These are phyloP conservation scores for Aphidius gifuensis DNA, from an alignment of 1,140 invertebrate genomes.

Conservation along the genomic window DNA sequence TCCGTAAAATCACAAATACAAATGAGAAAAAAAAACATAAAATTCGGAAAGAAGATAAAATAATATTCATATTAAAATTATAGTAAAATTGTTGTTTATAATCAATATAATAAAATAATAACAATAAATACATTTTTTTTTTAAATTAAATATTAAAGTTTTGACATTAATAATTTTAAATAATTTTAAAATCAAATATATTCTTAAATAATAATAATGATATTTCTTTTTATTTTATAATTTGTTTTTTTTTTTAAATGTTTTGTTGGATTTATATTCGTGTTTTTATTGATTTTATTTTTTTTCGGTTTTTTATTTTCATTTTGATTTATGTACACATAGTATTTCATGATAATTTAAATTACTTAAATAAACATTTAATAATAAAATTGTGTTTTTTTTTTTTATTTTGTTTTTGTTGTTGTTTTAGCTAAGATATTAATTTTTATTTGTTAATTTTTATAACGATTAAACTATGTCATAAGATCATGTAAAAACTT, in stretches of 20 bases:
- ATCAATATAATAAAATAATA: too few relatives aligned
- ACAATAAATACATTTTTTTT: too few relatives aligned
- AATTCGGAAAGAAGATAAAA: background rate
- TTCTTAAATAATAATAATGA: too few relatives aligned
- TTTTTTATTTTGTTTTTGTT: constrained; percentile 26
- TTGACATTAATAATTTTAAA: too few relatives aligned
- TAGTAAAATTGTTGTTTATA: too few relatives aligned
- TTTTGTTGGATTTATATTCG: constrained; percentile 42
- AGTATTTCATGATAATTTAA: constrained; percentile 35
- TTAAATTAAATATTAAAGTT: too few relatives aligned
- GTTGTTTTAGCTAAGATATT: constrained; percentile 31
- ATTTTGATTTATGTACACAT: constrained; percentile 38
- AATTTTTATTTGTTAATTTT: background rate
- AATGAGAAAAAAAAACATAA: background rate
- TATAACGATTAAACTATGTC: constrained; percentile 37
- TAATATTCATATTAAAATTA: too few relatives aligned
- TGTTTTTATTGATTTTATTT: constrained; percentile 41
- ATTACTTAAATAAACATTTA: constrained; percentile 37
- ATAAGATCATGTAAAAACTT: constrained; percentile 54
- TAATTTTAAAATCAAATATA: too few relatives aligned
- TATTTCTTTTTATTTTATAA: constrained; percentile 20
- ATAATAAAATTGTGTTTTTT: constrained; percentile 32
- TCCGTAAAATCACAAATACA: constrained; percentile 9
- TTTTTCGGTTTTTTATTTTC: constrained; percentile 14
- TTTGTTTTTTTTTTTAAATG: constrained; percentile 10